Evolutionary conservation across 2,797 vertebrate genomes (phyloP).

Genomic region (Hephaestus fuliginosus): DNA sequence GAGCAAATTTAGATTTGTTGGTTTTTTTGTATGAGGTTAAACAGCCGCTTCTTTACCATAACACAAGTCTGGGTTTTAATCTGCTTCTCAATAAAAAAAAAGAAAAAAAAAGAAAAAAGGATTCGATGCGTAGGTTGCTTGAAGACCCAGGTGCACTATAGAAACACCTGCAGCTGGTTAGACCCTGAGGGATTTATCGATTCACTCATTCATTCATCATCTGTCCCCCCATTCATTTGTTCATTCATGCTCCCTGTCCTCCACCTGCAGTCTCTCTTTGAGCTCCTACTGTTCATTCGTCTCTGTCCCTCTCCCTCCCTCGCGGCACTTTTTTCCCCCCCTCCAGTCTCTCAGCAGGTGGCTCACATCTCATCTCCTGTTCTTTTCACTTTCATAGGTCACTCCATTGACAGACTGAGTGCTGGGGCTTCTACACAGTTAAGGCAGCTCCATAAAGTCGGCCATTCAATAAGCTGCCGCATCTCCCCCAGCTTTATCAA

Average conservation of each 20-base stretch:
- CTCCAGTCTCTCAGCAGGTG: constrained; percentile 52
- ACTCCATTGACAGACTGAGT: constrained; percentile 50
- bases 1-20: not conserved
- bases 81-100: not conserved
- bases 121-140: not conserved
- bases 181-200: constrained; percentile 34
- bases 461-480: constrained; percentile 21
- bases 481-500: constrained; percentile 35
- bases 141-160: constrained; percentile 27
- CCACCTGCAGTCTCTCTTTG: constrained; percentile 53
- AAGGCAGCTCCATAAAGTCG: constrained; percentile 24
- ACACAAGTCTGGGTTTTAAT: constrained; percentile 5
- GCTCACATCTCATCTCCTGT: constrained; percentile 57
- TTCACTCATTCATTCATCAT: constrained; percentile 53
- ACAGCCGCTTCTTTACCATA: not conserved
- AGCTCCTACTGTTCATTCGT: constrained; percentile 47
- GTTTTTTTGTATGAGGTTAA: not conserved
- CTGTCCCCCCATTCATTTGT: constrained; percentile 38
- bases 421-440: constrained; percentile 21
- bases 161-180: constrained; percentile 51
- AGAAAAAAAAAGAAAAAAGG: too few relatives aligned
- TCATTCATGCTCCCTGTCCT: constrained; percentile 54
- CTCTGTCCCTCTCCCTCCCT: constrained; percentile 4
- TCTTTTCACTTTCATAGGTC: constrained; percentile 58
- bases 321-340: not conserved